phyloP scores from a whole-genome alignment of 2,888 invertebrate species.

The Caenorhabditis angaria region DNA sequence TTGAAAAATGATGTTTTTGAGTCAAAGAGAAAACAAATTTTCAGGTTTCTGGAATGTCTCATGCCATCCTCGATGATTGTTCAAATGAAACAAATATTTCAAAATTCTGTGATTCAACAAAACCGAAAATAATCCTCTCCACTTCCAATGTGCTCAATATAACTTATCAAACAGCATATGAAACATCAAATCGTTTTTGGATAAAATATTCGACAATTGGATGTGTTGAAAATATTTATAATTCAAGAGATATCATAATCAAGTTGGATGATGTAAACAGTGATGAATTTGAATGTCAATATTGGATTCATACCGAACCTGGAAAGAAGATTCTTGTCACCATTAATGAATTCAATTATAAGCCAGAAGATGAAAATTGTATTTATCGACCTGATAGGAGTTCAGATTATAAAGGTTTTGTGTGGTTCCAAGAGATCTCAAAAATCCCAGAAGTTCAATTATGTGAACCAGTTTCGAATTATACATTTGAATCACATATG shows the following conservation, averaged over 20 bases:
- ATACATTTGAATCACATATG: conserved; percentile 46
- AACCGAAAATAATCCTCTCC: conserved; percentile 24
- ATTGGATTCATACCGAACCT: conserved; percentile 46
- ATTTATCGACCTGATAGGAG: conserved; percentile 21
- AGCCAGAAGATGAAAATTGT: conserved; percentile 15
- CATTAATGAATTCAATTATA: conserved; percentile 32
- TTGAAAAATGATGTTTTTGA: too few species aligned
- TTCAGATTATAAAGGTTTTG: conserved; percentile 37
- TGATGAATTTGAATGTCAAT: conserved; percentile 57
- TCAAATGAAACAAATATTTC: conserved; percentile 25
- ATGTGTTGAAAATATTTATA: conserved; percentile 59
- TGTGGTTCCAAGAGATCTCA: conserved; percentile 45
- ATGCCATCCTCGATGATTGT: conserved; percentile 24
- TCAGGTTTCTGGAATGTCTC: conserved; percentile 41
- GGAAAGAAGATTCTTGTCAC: conserved; percentile 43
- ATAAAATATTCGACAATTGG: conserved; percentile 65
- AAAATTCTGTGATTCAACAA: conserved; percentile 27
- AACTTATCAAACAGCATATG: conserved; percentile 37
- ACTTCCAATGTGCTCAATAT: conserved; percentile 49
- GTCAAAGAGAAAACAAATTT: conserved; percentile 24
- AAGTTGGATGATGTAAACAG: conserved; percentile 36
- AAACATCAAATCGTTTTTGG: conserved; percentile 67
- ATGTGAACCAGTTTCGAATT: conserved; percentile 18
- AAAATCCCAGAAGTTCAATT: conserved; percentile 50
- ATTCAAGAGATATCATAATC: conserved; percentile 39